Percentiles rank a stretch among this genome's conserved stretches.
Evolutionary conservation across 2,113 vertebrate genomes (phyloP).

Genomic region (Mobula hypostoma): DNA sequence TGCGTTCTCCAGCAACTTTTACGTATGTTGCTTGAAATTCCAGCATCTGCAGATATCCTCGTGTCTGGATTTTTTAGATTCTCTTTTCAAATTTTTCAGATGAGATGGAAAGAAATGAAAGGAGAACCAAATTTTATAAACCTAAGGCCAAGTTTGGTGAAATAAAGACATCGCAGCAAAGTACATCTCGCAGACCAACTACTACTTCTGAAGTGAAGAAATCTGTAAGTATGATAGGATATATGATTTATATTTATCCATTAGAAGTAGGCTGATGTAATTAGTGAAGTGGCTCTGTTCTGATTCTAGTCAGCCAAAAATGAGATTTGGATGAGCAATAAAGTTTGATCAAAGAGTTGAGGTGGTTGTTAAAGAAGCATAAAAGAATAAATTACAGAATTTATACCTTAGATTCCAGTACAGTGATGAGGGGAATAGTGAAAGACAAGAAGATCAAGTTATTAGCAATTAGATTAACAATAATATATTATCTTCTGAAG

Average conservation of each 20-base stretch:
- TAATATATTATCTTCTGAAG: too few relatives aligned
- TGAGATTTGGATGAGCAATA: background rate
- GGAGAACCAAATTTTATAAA: conserved; percentile 62
- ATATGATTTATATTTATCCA: background rate
- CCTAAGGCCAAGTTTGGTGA: conserved; percentile 55
- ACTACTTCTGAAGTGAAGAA: conserved; percentile 50
- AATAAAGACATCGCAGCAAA: conserved; percentile 47
- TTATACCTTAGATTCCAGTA: background rate
- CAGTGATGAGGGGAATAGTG: background rate
- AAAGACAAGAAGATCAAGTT: background rate
- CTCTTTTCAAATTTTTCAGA: conserved; percentile 47
- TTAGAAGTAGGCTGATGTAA: background rate
- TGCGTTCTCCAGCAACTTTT: too few relatives aligned
- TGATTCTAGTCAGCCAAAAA: background rate
- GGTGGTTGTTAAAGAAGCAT: background rate
- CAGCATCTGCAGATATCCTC: too few relatives aligned
- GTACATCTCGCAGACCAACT: conserved; percentile 40
- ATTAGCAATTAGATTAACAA: too few relatives aligned
- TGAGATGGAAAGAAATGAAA: conserved; percentile 58
- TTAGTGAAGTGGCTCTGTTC: background rate
- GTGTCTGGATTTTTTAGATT: conserved; percentile 17
- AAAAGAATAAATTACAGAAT: background rate
- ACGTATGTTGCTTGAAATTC: too few relatives aligned
- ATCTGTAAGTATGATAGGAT: conserved; percentile 50
- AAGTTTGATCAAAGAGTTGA: background rate